Conservation (phyloP, 2,797 vertebrate genomes). For the Xiphophorus birchmanni region DNA sequence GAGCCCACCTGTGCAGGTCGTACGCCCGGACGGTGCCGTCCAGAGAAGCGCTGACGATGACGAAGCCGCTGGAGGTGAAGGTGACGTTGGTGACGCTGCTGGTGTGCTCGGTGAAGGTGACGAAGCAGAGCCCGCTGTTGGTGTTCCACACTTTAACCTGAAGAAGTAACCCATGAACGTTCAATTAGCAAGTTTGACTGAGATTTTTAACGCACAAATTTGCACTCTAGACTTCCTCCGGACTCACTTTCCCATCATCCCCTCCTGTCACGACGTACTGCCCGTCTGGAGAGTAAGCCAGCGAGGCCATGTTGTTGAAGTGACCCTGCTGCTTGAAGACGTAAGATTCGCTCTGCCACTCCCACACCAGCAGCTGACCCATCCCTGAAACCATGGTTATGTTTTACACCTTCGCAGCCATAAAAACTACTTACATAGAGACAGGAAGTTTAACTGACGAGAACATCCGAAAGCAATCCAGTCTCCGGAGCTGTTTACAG, state of each 20-base stretch:
- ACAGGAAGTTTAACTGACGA: constrained; percentile 69
- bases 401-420: neutral
- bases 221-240: neutral
- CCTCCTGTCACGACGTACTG: constrained; percentile 93
- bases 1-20: constrained; percentile 91
- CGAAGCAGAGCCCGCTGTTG: constrained; percentile 93
- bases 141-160: constrained; percentile 98
- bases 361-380: constrained; percentile 97
- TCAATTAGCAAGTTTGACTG: neutral
- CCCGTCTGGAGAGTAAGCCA: constrained; percentile 94
- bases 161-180: neutral
- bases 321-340: constrained; percentile 98
- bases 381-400: constrained; percentile 76
- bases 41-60: constrained; percentile 91
- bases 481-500: constrained; percentile 91
- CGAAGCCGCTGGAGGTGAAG: constrained; percentile 89
- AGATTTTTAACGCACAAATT: too few relatives aligned
- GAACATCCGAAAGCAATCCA: constrained; percentile 97
- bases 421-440: neutral
- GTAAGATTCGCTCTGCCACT: constrained; percentile 98
- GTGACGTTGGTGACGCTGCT: constrained; percentile 89
- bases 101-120: constrained; percentile 94
- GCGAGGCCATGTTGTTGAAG: constrained; percentile 94
- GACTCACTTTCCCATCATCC: constrained; percentile 91
- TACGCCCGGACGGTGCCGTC: constrained; percentile 95